Evolutionary conservation across 2,797 vertebrate genomes (phyloP), one percentile per base, ranked within the genome.

Genomic region (Echiichthys vipera): DNA sequence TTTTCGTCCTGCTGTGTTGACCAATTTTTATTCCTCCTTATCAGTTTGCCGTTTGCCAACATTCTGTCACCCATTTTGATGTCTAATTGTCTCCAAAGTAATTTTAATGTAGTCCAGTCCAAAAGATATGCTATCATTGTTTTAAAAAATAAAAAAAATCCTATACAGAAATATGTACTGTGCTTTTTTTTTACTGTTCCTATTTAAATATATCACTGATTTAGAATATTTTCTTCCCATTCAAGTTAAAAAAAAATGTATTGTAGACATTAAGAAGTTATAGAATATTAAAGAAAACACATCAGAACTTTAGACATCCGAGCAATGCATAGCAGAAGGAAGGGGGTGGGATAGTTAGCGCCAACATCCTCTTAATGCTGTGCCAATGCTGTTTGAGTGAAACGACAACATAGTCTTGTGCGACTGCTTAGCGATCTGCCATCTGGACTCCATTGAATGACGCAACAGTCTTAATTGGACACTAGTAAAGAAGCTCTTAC

Each of bases 1-100:
- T 80, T 74, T 79, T 81, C 80, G 73, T 91, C 81, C 84, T 77
- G 78, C 83, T 92, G 90, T 77, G 78, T 82, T 92, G 90, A 91
- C 88, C 91, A 80, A 64, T 87, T 92, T 90, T 84, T 86, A 79
- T 84, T 86, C 68, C 70, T 70, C 45, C 37, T 77, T 68, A 76
- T 84, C 78, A 82, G 67, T 79, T 80, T 77, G 58, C 65, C 56
- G 39, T 83, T 83, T 84, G 85, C 85, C 73, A 84, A 77, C 77
- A 82, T 83, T 58, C 73, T 80, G 77, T 78, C 80, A 84, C 53
- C 87, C 81, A 75, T 64, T 82, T 70, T 78, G 70, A 78, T 74
- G 59, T 78, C 58, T 90, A 84, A 86, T 86, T 91, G 78, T 84
- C 75, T 86, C 32, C 30, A 37, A 77, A 79, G 53, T 62, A 30